Percentiles rank a stretch among this genome's conserved stretches.
Evolutionary conservation across 2,113 vertebrate species (phyloP).

Genomic region (Okapia johnstoni): DNA sequence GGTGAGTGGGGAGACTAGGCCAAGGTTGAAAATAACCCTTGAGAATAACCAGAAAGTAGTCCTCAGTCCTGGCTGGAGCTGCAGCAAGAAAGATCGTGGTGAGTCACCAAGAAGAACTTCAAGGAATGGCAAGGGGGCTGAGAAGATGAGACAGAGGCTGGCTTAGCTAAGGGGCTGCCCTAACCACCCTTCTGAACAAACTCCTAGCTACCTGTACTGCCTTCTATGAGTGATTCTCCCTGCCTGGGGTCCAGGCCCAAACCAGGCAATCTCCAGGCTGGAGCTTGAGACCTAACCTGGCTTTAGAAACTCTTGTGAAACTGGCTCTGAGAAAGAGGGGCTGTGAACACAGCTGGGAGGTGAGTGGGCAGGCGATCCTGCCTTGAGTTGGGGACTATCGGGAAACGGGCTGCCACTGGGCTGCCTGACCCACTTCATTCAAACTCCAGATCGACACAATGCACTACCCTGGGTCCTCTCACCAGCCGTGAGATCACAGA

Average conservation of each 20-base stretch:
- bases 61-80: background rate
- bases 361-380: background rate
- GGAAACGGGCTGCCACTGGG: slow-evolving; percentile 79
- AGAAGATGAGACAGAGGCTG: background rate
- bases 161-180: background rate
- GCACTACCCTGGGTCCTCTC: slow-evolving; percentile 82
- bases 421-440: slow-evolving; percentile 90
- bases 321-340: background rate
- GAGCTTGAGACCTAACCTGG: background rate
- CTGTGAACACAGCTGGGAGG: accelerated
- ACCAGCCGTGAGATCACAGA: slow-evolving; percentile 53
- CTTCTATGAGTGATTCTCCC: background rate
- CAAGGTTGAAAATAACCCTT: background rate
- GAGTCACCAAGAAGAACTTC: background rate
- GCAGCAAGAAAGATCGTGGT: background rate
- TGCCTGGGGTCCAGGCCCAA: background rate
- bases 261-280: background rate
- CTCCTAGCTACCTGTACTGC: background rate
- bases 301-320: background rate
- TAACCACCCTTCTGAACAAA: accelerated
- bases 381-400: background rate
- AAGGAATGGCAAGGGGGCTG: background rate
- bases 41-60: background rate
- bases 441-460: slow-evolving; percentile 90
- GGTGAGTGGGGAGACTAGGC: background rate